phyloP scores from a whole-genome alignment of 2,888 invertebrate species.

The Acanthosepion lycidas region DNA sequence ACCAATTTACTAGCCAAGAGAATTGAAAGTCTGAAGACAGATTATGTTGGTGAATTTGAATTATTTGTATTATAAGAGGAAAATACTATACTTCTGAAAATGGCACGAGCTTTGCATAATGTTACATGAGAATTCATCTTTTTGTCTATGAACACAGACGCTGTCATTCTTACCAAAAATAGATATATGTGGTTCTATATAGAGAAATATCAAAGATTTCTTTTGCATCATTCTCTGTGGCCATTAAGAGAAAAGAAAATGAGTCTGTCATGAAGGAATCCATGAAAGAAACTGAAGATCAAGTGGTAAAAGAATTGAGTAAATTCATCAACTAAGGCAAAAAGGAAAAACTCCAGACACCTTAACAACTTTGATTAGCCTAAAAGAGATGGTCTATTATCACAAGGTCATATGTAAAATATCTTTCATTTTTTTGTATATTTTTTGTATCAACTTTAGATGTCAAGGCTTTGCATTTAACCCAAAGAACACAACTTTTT shows the following conservation, averaged over 20 bases:
- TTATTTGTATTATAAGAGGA: conserved; percentile 33
- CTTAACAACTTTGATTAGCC: conserved; percentile 11
- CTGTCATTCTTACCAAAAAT: conserved; percentile 18
- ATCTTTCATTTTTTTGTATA: not conserved
- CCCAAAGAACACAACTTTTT: too few species aligned
- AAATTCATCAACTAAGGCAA: not conserved
- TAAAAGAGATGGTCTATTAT: conserved; percentile 3
- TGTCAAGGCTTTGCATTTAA: too few species aligned
- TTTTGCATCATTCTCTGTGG: not conserved
- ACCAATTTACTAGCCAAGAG: conserved; percentile 33
- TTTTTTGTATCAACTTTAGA: too few species aligned
- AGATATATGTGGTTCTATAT: not conserved
- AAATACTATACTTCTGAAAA: not conserved
- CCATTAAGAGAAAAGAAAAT: not conserved
- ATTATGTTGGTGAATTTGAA: conserved; percentile 4
- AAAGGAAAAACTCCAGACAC: not conserved
- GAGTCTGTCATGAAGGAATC: not conserved
- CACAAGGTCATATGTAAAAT: not conserved
- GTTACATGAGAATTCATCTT: conserved; percentile 1
- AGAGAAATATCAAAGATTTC: conserved; percentile 6
- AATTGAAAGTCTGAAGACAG: conserved; percentile 20
- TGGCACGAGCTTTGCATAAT: conserved; percentile 33
- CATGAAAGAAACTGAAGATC: not conserved
- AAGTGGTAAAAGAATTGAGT: not conserved
- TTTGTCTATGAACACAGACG: conserved; percentile 4